Evolutionary conservation across 23 tunicate species (phyloP), one percentile per base, ranked within the genome.

Genomic region (Pegea sp.): DNA sequence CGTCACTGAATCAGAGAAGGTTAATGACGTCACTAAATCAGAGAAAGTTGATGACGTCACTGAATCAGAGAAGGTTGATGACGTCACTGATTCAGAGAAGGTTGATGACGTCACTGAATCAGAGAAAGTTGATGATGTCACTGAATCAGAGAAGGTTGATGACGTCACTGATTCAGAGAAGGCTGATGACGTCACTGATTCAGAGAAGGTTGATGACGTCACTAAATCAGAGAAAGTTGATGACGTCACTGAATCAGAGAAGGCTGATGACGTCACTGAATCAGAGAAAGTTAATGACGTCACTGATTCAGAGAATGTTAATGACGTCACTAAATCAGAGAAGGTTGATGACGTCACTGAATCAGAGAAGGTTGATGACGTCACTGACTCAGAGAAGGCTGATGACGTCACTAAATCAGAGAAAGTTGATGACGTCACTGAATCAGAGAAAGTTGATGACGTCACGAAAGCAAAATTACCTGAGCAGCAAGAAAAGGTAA

Each of bases 61-160:
- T n/a, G n/a, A n/a, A n/a, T n/a, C 16, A 21, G n/a, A 51, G 23
- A 8, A 26, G n/a, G n/a, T 6, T 8, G 16, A 26, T 24, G 49
- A 56, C 5, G 48, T 18, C 61, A 49, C 26, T 22, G 49, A 51
- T 51, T 11, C 6, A 8, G 56, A 51, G 6, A 23, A 56, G 11
- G 4, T 28, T 5, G 26, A 49, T 3, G 58, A 62, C 7, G 60
- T 19, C 54, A 23, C 60, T 26, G 59, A 38, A 38, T 22, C 28
- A 38, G 65, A 42, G 54, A 46, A 54, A 18, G 24, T 4, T 11
- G 32, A 24, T 26, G 61, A 25, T 20, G 70, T 5, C 21, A 26
- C 43, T 26, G 59, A 57, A 22, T 11, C 66, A 24, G 72, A 50
- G 3, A 33, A 52, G 26, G 27, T 11, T 8, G 67, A 62, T 13